Evolutionary conservation across 2,888 invertebrate genomes (phyloP).

Genomic region (Parelbella ahira): DNA sequence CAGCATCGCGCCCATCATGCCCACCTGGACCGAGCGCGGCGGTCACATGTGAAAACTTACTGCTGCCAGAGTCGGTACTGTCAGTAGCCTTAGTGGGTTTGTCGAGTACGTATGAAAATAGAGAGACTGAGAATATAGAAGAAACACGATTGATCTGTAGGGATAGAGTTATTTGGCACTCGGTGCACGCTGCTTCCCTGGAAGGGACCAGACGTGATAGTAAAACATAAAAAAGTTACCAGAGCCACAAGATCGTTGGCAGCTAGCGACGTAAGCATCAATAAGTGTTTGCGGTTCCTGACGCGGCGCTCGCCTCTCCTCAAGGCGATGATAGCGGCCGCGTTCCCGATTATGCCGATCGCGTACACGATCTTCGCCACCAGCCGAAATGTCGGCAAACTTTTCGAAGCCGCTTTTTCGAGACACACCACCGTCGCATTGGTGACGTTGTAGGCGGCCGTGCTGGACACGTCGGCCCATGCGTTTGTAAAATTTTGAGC

Average conservation of each 20-base stretch:
- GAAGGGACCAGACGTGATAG: no score
- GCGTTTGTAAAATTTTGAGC: no score
- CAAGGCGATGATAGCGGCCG: conserved; percentile 87
- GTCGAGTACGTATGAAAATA: no score
- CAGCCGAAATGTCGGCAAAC: conserved; percentile 37
- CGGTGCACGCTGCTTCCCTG: no score
- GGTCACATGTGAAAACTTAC: no score
- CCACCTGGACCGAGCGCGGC: conserved; percentile 81
- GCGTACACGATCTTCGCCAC: conserved; percentile 80
- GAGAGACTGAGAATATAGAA: no score
- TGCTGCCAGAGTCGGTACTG: no score
- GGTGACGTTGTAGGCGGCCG: conserved; percentile 25
- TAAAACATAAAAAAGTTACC: conserved; percentile 46
- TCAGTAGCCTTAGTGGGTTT: no score
- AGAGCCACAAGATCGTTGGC: conserved; percentile 88
- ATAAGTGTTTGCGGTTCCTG: conserved; percentile 89
- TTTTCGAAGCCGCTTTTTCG: not conserved
- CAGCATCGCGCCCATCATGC: conserved; percentile 87
- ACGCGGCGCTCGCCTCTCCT: conserved; percentile 85
- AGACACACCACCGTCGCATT: conserved; percentile 26
- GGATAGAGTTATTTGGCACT: no score
- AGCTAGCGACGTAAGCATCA: conserved; percentile 89
- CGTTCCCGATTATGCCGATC: conserved; percentile 87
- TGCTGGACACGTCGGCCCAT: not conserved
- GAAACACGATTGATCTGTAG: no score